Percentiles rank a stretch among this genome's conserved stretches.
Evolutionary conservation across 2,888 invertebrate species (phyloP).

Genomic region (Blastobasis adustella): DNA sequence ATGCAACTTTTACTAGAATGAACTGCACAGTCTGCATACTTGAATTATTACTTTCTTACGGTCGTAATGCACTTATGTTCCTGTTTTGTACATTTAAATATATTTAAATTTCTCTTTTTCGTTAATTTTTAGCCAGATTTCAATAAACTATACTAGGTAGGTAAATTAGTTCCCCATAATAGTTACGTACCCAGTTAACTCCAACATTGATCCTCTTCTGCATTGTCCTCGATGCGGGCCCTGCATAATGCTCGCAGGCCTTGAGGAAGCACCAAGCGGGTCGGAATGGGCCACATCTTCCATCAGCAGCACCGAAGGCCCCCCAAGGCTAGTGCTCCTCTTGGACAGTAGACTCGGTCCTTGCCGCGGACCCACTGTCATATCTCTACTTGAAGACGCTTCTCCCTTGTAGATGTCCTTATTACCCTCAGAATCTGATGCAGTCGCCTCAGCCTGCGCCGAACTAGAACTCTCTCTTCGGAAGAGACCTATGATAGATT

Average conservation of each 20-base stretch:
- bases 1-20: too few species aligned
- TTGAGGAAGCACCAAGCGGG: constrained; percentile 77
- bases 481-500: constrained; percentile 92
- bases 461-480: constrained; percentile 88
- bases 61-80: too few species aligned
- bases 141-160: too few species aligned
- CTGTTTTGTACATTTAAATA: too few species aligned
- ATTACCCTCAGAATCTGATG: constrained; percentile 74
- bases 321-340: constrained; percentile 62
- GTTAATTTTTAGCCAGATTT: too few species aligned
- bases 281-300: constrained; percentile 77
- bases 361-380: constrained; percentile 39
- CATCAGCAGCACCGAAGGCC: constrained; percentile 74
- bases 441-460: constrained; percentile 73
- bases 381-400: constrained; percentile 58
- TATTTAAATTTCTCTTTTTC: too few species aligned
- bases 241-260: constrained; percentile 75
- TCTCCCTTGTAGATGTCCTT: constrained; percentile 58
- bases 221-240: constrained; percentile 79
- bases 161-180: too few species aligned
- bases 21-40: too few species aligned
- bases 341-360: constrained; percentile 57
- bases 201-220: constrained; percentile 87
- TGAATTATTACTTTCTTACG: too few species aligned
- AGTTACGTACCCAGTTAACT: constrained; percentile 81